Evolutionary conservation across 2,797 vertebrate genomes (phyloP).

Genomic region (Hydrophis major): DNA sequence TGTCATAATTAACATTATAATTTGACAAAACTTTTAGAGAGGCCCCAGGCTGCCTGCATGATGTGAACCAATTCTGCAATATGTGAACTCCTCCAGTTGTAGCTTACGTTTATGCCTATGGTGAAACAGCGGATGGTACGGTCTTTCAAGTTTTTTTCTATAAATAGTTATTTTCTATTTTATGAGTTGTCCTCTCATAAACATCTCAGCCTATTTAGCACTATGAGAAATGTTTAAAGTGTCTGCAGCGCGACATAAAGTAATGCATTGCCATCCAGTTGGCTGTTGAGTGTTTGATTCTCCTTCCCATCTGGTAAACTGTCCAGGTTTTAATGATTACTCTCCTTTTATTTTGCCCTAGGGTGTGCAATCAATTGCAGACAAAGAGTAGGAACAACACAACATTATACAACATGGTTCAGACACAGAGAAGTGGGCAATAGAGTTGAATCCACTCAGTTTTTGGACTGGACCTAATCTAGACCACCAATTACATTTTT

Average conservation of each 20-base stretch:
- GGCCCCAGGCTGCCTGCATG: not conserved
- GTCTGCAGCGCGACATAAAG: not conserved
- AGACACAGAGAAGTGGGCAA: not conserved
- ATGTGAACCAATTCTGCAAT: not conserved
- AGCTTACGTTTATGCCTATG: not conserved
- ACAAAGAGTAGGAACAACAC: not conserved
- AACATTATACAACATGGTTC: not conserved
- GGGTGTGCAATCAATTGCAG: not conserved
- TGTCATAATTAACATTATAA: not conserved
- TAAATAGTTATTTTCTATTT: not conserved
- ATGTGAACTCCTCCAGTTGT: not conserved
- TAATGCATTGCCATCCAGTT: not conserved
- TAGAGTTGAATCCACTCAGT: not conserved
- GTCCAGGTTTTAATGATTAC: not conserved
- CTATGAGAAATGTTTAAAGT: not conserved
- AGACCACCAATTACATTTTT: not conserved
- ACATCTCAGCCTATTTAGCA: not conserved
- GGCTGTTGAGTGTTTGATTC: not conserved
- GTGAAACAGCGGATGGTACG: not conserved
- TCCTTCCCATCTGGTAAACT: not conserved
- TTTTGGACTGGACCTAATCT: not conserved
- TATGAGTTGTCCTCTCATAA: not conserved
- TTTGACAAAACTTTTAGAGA: not conserved
- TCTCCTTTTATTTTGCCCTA: not conserved
- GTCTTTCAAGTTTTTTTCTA: not conserved